Evolutionary conservation across 1,140 invertebrate species (phyloP).

Genomic region (Trichogramma pretiosum): DNA sequence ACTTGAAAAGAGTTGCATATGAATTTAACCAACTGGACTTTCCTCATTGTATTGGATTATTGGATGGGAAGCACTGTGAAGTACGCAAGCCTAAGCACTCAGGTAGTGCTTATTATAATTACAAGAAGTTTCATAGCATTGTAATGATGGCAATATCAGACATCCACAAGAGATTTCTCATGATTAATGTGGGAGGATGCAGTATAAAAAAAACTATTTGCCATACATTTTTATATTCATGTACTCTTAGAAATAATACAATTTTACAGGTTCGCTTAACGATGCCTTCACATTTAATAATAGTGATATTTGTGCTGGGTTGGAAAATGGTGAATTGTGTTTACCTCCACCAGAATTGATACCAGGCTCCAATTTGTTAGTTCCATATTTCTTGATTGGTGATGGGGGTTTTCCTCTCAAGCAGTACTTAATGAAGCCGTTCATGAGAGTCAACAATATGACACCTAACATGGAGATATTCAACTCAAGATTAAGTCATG

Average conservation of each 20-base stretch:
- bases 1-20: constrained; percentile 23
- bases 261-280: not conserved
- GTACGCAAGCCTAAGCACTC: constrained; percentile 28
- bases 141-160: constrained; percentile 36
- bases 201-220: too few relatives aligned
- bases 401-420: not conserved
- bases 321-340: not conserved
- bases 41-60: constrained; percentile 31
- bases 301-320: not conserved
- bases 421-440: not conserved
- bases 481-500: too few relatives aligned
- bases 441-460: too few relatives aligned
- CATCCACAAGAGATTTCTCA: constrained; percentile 33
- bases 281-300: not conserved
- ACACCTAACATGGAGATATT: too few relatives aligned
- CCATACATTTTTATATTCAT: too few relatives aligned
- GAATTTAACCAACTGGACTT: constrained; percentile 32
- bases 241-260: too few relatives aligned
- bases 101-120: constrained; percentile 40
- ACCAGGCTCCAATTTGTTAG: not conserved
- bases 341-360: not conserved
- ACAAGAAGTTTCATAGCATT: constrained; percentile 40
- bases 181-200: constrained; percentile 34
- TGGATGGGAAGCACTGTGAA: constrained; percentile 35
- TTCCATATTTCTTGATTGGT: not conserved